A percentile compares a stretch with the other conserved stretches of the same genome.
Conservation (phyloP, 1,140 invertebrate genomes). For the Heliconius hewitsoni region DNA sequence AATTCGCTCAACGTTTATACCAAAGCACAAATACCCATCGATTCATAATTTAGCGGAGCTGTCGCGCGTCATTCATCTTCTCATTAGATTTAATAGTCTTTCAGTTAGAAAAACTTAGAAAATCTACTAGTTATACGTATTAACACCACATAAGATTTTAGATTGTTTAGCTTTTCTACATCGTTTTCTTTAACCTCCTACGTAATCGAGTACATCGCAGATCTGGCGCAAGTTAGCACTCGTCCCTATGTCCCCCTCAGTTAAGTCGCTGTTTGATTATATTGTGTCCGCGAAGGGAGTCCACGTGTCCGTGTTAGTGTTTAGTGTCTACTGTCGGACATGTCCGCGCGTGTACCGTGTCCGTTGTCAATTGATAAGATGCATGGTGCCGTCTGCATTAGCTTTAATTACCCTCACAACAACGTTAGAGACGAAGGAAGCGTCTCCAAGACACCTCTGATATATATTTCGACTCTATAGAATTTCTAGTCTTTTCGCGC, state of each 20-base stretch:
- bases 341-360: background rate
- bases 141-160: conserved; percentile 11
- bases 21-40: conserved; percentile 81
- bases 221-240: conserved; percentile 14
- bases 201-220: conserved; percentile 7
- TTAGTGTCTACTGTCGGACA: background rate
- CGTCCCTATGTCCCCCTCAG: background rate
- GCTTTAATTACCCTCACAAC: conserved; percentile 61
- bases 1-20: conserved; percentile 81
- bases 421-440: conserved; percentile 11
- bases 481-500: conserved; percentile 78
- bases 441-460: conserved; percentile 3
- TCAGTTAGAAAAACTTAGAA: conserved; percentile 75
- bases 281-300: conserved; percentile 20
- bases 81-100: conserved; percentile 79
- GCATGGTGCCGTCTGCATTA: conserved; percentile 56
- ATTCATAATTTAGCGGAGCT: conserved; percentile 70
- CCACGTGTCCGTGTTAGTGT: background rate
- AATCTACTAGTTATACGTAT: conserved; percentile 62
- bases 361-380: conserved; percentile 35
- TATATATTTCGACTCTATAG: conserved; percentile 39
- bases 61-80: conserved; percentile 65
- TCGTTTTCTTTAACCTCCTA: background rate
- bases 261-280: background rate
- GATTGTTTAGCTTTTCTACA: conserved; percentile 22